Evolutionary conservation across 2,888 invertebrate genomes (phyloP).

Genomic region (Prenolepis imparis): DNA sequence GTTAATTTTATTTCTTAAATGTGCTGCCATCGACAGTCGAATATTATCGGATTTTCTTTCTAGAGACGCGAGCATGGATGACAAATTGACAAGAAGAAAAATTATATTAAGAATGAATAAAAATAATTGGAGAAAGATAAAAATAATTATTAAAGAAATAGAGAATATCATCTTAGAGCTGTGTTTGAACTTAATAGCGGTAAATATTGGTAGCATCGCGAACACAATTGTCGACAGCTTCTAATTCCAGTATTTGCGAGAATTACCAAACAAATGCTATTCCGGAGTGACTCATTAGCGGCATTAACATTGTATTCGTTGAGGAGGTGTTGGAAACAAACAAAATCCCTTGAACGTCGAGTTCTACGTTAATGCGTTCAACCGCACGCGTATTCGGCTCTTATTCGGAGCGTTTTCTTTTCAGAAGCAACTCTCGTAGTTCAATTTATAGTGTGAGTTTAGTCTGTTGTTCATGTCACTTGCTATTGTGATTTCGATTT

Average conservation of each 20-base stretch:
- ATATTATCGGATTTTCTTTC: slow-evolving; percentile 14
- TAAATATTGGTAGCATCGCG: slow-evolving; percentile 27
- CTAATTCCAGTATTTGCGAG: slow-evolving; percentile 35
- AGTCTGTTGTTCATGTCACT: background rate
- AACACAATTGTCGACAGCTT: slow-evolving; percentile 34
- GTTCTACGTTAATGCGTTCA: slow-evolving; percentile 25
- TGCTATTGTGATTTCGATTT: background rate
- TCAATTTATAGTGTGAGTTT: background rate
- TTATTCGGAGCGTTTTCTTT: slow-evolving; percentile 9
- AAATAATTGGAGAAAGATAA: background rate
- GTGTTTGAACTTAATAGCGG: slow-evolving; percentile 6
- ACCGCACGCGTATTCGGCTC: background rate
- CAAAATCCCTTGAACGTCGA: slow-evolving; percentile 45
- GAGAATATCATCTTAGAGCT: background rate
- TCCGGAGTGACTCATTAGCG: slow-evolving; percentile 42
- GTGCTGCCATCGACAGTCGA: background rate
- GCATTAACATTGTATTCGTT: slow-evolving; percentile 45
- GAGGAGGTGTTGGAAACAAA: slow-evolving; percentile 23
- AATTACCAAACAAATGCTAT: slow-evolving; percentile 47
- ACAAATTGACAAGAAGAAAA: slow-evolving; percentile 56
- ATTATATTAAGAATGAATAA: slow-evolving; percentile 59
- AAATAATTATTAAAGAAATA: slow-evolving; percentile 6
- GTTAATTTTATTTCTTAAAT: slow-evolving; percentile 22
- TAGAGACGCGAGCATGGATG: background rate
- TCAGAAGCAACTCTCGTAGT: background rate